A percentile compares a stretch with the other conserved stretches of the same genome.
Evolutionary conservation across 2,888 invertebrate species (phyloP).

Genomic region (Hypercompe scribonia): DNA sequence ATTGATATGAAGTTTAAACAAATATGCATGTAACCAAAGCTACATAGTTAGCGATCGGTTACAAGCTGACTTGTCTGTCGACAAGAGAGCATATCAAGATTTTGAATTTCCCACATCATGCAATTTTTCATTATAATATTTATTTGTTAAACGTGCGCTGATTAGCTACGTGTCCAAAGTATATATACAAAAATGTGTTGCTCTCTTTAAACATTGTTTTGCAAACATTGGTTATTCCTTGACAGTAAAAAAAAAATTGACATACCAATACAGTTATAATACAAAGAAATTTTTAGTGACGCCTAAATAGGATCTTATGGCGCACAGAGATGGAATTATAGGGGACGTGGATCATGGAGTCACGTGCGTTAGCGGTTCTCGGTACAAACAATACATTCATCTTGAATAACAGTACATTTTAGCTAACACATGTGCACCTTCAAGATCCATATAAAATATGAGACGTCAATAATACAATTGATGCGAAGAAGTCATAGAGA

Average conservation of each 20-base stretch:
- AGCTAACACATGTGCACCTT: constrained; percentile 46
- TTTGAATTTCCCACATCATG: constrained; percentile 62
- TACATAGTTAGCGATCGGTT: constrained; percentile 71
- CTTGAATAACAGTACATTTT: constrained; percentile 27
- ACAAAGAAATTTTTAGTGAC: constrained; percentile 70
- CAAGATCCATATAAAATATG: constrained; percentile 21
- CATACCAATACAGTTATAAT: constrained; percentile 65
- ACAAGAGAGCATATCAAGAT: constrained; percentile 66
- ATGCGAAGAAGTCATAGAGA: constrained; percentile 28
- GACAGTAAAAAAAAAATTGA: constrained; percentile 64
- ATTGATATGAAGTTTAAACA: constrained; percentile 74
- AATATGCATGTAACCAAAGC: constrained; percentile 85
- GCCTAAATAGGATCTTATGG: constrained; percentile 62
- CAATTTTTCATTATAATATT: constrained; percentile 35
- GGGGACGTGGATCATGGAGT: constrained; percentile 54
- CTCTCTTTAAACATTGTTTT: constrained; percentile 64
- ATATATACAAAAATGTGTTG: constrained; percentile 59
- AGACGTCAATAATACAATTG: constrained; percentile 52
- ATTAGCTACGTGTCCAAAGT: constrained; percentile 74
- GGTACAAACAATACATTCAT: constrained; percentile 28
- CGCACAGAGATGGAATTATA: constrained; percentile 61
- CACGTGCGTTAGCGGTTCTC: constrained; percentile 42
- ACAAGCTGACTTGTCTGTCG: constrained; percentile 77
- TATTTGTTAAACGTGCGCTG: constrained; percentile 68
- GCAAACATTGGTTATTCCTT: constrained; percentile 55